A percentile compares a stretch with the other conserved stretches of the same genome.
These are phyloP conservation scores for Babyrousa celebensis DNA, from an alignment of 2,797 vertebrate species.

Conservation along the genomic window DNA sequence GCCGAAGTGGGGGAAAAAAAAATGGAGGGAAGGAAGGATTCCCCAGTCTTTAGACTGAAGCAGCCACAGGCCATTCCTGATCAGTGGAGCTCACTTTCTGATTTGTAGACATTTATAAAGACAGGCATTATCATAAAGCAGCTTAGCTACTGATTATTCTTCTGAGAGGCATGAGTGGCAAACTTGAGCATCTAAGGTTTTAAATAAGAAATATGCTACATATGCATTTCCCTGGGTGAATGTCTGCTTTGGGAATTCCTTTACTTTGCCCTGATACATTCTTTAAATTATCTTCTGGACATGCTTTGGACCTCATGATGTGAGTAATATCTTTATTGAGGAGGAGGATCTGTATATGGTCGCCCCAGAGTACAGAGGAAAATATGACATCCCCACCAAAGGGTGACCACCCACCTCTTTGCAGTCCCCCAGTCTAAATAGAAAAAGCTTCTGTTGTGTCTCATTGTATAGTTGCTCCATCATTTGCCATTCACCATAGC, in stretches of 20 bases:
- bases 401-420: not conserved
- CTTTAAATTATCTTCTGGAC: not conserved
- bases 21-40: not conserved
- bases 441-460: not conserved
- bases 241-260: not conserved
- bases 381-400: not conserved
- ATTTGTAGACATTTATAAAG: not conserved
- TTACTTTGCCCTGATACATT: not conserved
- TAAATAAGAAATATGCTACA: not conserved
- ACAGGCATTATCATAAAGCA: not conserved
- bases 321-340: not conserved
- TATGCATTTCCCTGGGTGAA: not conserved
- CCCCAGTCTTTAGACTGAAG: not conserved
- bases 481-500: not conserved
- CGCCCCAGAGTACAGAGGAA: not conserved
- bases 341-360: not conserved
- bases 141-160: constrained; percentile 9
- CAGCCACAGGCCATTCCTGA: not conserved
- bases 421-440: not conserved
- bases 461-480: not conserved
- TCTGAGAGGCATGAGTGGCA: not conserved
- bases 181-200: not conserved
- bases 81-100: not conserved
- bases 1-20: no score
- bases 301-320: not conserved